phyloP scores from a whole-genome alignment of 2,888 invertebrate species.

The Hydriomena furcata region DNA sequence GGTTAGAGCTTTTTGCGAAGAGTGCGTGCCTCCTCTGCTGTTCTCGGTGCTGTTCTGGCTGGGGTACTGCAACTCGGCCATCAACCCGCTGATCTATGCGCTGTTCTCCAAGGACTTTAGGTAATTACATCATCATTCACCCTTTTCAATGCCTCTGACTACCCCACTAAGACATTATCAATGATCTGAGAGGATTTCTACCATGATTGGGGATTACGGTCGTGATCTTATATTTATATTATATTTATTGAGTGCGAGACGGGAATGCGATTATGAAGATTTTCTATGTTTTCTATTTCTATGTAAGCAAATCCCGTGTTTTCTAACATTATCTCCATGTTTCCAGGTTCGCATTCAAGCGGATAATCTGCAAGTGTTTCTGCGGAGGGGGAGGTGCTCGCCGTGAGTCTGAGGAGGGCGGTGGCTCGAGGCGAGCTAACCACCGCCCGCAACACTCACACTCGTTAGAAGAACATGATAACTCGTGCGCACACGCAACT shows the following conservation, averaged over 20 bases:
- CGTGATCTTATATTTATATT: no score
- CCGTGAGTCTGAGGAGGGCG: slow-evolving; percentile 64
- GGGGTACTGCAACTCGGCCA: slow-evolving; percentile 98
- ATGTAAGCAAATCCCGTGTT: no score
- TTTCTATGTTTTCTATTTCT: no score
- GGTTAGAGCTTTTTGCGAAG: slow-evolving; percentile 93
- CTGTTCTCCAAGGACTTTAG: slow-evolving; percentile 96
- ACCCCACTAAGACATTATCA: no score
- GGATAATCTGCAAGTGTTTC: slow-evolving; percentile 94
- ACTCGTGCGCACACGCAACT: slow-evolving; percentile 33
- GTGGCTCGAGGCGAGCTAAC: slow-evolving; percentile 45
- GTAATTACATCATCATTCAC: slow-evolving; percentile 40
- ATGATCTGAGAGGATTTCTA: no score
- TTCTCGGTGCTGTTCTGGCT: slow-evolving; percentile 98
- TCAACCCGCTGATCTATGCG: slow-evolving; percentile 97
- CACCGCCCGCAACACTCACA: slow-evolving; percentile 58
- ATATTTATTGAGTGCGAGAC: no score
- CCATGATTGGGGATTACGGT: no score
- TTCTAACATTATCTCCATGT: no score
- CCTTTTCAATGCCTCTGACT: no score
- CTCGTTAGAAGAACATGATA: slow-evolving; percentile 65
- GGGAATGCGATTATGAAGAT: no score
- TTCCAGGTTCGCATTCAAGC: slow-evolving; percentile 96
- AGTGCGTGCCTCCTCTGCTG: slow-evolving; percentile 92
- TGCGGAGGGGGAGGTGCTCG: slow-evolving; percentile 79